Evolutionary conservation across 2,113 vertebrate species (phyloP), one percentile per base, ranked within the genome.

Genomic region (Clarias magur): DNA sequence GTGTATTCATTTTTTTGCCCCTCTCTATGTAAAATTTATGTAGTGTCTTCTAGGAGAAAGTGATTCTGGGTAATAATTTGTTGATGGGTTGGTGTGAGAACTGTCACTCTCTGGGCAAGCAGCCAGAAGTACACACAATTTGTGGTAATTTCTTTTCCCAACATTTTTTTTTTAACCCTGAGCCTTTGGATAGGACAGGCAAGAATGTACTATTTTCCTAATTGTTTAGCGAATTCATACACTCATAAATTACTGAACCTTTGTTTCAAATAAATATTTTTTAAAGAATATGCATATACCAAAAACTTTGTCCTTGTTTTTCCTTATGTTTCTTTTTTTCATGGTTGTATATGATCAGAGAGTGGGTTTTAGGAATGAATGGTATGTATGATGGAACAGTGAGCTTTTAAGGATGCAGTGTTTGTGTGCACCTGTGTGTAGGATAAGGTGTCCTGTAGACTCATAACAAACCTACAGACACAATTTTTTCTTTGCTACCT

Each of bases 381-480:
- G 89, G 83, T 86, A 89, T 88, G 83, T 83, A 80, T 80, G 65
- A 88, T 86, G 80, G 54, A 85, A 82, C 6, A 0, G 63, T 86
- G 56, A 60, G 65, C 75, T 80, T 25, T 42, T 84, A 59, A 86
- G 85, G 84, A 86, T 89, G 76, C 80, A 83, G 63, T 89, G 63
- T 90, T 88, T 89, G 89, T 88, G 85, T 89, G 89, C 95, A 96
- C 93, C 95, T 95, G 95, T 88, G 78, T 87, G 30, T 89, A 89
- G 93, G 88, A 94, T 95, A 90, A 92, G 90, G 89, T 95, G 62
- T 94, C 95, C 90, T 63, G 76, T 86, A 78, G 90, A 93, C 88
- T 91, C 93, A 93, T 94, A 95, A 94, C 94, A 95, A 93, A 86
- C 59, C 88, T 63, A 65, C 82, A 88, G 82, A 85, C 93, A 84